These are phyloP conservation scores for Liopterus haemorrhoidalis DNA, from an alignment of 2,888 invertebrate genomes.

Conservation along the genomic window DNA sequence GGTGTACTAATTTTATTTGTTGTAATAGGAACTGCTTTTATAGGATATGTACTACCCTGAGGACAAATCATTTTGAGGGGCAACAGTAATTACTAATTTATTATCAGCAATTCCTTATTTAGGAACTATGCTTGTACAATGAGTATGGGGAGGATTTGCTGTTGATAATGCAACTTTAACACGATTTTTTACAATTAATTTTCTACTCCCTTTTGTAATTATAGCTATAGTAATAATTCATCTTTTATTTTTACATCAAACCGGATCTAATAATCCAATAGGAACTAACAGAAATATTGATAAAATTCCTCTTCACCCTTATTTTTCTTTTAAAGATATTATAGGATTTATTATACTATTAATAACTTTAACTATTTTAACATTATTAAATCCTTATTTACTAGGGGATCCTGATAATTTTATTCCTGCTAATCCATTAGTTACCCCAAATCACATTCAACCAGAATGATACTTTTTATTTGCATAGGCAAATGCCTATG, in stretches of 20 bases:
- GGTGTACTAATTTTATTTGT: slow-evolving; percentile 62
- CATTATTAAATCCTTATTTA: slow-evolving; percentile 11
- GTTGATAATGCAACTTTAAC: slow-evolving; percentile 67
- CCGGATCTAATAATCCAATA: slow-evolving; percentile 62
- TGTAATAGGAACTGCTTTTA: slow-evolving; percentile 66
- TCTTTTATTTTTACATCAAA: slow-evolving; percentile 60
- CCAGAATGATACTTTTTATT: slow-evolving; percentile 77
- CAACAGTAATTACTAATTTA: no score
- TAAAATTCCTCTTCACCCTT: slow-evolving; percentile 65
- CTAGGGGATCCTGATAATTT: slow-evolving; percentile 67
- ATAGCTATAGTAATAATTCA: slow-evolving; percentile 57
- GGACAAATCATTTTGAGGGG: no score
- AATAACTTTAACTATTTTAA: slow-evolving; percentile 5
- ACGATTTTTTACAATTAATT: slow-evolving; percentile 72
- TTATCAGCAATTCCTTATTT: no score
- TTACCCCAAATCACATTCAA: slow-evolving; percentile 69
- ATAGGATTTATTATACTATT: slow-evolving; percentile 49
- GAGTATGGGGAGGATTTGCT: slow-evolving; percentile 69
- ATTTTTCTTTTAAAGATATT: slow-evolving; percentile 60
- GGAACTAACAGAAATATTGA: slow-evolving; percentile 59
- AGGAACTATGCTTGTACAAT: slow-evolving; percentile 58
- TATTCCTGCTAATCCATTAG: slow-evolving; percentile 60
- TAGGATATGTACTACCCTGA: slow-evolving; percentile 73
- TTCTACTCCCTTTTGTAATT: slow-evolving; percentile 65
- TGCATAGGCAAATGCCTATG: slow-evolving; percentile 65